A percentile compares a stretch with the other conserved stretches of the same genome.
Conservation (phyloP, 1,140 invertebrate species). For the Micrasema minimum region DNA sequence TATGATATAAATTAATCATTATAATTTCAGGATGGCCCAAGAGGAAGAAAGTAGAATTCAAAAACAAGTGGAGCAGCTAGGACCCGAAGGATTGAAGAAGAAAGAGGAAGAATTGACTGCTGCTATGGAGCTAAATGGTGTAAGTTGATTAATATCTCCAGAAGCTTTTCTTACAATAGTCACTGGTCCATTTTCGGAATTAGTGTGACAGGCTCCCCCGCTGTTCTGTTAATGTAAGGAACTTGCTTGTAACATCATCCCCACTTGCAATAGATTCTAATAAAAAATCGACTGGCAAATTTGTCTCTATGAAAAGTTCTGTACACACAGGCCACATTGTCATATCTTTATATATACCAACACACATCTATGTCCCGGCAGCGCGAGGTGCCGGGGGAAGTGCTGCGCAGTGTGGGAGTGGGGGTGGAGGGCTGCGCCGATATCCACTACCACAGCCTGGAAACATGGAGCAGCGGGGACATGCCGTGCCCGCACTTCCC, state of each 20-base stretch:
- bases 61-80: constrained; percentile 72
- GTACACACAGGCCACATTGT: no score
- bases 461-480: constrained; percentile 68
- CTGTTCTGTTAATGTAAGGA: no score
- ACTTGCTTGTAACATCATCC: no score
- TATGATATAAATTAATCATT: no score
- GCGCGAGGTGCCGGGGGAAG: constrained; percentile 72
- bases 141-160: constrained; percentile 56
- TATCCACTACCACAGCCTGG: constrained; percentile 72
- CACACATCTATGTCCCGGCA: constrained; percentile 58
- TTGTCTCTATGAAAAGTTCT: no score
- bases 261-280: no score
- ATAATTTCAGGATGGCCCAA: constrained; percentile 66
- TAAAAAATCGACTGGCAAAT: no score
- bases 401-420: constrained; percentile 76
- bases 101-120: constrained; percentile 72
- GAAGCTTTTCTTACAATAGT: no score
- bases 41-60: constrained; percentile 76
- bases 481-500: constrained; percentile 69
- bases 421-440: constrained; percentile 77
- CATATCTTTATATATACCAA: no score
- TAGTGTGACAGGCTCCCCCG: no score
- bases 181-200: no score
- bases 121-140: constrained; percentile 82
- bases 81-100: constrained; percentile 74